phyloP scores from a whole-genome alignment of 1,140 invertebrate genomes.

The Epicauta chinensis region DNA sequence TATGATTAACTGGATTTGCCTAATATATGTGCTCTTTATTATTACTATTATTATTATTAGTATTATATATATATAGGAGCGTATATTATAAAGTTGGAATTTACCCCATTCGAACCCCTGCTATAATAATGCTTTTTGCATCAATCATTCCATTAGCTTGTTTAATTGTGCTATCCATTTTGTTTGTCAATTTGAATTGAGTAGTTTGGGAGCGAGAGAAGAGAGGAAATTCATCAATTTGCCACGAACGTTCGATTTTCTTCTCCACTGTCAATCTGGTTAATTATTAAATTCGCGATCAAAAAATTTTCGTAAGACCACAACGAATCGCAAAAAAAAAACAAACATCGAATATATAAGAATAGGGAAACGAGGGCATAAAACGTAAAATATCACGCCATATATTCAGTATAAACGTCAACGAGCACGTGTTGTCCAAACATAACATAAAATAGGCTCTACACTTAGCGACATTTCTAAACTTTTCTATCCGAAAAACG shows the following conservation, averaged over 20 bases:
- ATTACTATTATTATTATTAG: no score
- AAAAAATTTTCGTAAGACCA: no score
- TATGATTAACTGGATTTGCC: neutral
- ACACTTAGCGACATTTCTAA: constrained; percentile 31
- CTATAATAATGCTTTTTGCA: constrained; percentile 17
- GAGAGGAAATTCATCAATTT: constrained; percentile 33
- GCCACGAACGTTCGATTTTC: neutral
- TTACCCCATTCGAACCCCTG: neutral
- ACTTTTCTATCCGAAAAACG: constrained; percentile 12
- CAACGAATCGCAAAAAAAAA: no score
- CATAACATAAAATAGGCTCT: constrained; percentile 37
- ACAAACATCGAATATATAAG: no score
- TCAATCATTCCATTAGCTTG: constrained; percentile 37
- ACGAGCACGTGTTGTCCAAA: constrained; percentile 37
- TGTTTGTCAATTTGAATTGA: constrained; percentile 35
- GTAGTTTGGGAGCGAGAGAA: constrained; percentile 2
- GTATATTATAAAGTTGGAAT: no score
- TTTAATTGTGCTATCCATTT: constrained; percentile 38
- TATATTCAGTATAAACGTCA: constrained; percentile 35
- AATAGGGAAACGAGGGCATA: constrained; percentile 11
- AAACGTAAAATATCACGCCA: constrained; percentile 31
- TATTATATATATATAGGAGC: no score
- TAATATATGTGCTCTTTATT: no score
- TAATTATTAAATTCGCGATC: no score
- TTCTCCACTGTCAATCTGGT: neutral